These are phyloP conservation scores for Pilophorus perplexus DNA, from an alignment of 2,888 invertebrate species.

Conservation along the genomic window DNA sequence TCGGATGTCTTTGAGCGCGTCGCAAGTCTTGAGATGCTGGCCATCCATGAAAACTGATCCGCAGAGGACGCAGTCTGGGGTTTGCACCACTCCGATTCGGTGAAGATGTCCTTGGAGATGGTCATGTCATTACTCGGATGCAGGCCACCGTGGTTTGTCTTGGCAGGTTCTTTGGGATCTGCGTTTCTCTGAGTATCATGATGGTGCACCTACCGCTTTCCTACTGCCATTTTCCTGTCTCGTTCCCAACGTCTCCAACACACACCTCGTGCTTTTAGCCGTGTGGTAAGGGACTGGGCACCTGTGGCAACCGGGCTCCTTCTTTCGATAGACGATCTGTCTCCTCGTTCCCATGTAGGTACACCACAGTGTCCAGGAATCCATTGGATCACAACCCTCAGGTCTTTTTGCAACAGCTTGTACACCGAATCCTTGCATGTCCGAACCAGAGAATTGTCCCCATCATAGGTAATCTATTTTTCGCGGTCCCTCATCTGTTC, in stretches of 20 bases:
- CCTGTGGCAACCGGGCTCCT: not conserved
- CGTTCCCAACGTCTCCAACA: slow-evolving; percentile 1
- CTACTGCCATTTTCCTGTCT: not conserved
- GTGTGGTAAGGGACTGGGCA: slow-evolving; percentile 1
- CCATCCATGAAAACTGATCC: not conserved
- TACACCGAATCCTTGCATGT: not conserved
- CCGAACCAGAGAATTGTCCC: slow-evolving; percentile 9
- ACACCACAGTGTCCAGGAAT: slow-evolving; percentile 16
- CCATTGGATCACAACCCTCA: slow-evolving; percentile 8
- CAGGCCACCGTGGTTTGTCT: not conserved
- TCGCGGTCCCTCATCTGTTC: too few species aligned
- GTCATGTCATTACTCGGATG: slow-evolving; percentile 9
- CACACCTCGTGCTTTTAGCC: slow-evolving; percentile 1
- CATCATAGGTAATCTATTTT: too few species aligned
- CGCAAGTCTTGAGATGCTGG: not conserved
- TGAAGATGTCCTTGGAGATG: slow-evolving; percentile 11
- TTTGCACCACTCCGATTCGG: slow-evolving; percentile 4
- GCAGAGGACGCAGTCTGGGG: not conserved
- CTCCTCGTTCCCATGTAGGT: not conserved
- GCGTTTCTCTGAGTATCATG: not conserved
- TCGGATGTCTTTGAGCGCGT: not conserved
- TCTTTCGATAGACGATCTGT: not conserved
- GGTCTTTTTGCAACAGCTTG: not conserved
- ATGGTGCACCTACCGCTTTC: not conserved
- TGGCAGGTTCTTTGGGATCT: not conserved